These are phyloP conservation scores for Ia io DNA, from an alignment of 2,113 vertebrate genomes.

Conservation along the genomic window DNA sequence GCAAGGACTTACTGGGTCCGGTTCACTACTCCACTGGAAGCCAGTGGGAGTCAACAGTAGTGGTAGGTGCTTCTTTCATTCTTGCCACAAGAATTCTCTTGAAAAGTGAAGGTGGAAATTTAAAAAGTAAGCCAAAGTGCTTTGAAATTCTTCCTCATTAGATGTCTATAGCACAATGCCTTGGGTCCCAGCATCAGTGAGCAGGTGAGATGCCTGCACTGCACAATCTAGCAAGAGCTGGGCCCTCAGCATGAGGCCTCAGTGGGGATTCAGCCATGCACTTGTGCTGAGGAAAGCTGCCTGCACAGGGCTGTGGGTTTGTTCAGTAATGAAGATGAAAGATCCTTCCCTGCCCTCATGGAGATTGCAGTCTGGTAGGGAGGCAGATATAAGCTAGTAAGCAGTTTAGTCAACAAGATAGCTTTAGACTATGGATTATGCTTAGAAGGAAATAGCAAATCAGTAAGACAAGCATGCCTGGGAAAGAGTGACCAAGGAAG, in stretches of 20 bases:
- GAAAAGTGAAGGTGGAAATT: neutral
- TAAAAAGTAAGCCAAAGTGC: neutral
- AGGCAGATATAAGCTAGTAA: neutral
- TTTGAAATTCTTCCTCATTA: neutral
- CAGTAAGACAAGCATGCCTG: neutral
- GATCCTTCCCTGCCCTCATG: neutral
- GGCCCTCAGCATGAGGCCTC: neutral
- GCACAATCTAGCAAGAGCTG: neutral
- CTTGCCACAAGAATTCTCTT: conserved; percentile 40
- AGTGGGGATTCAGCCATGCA: neutral
- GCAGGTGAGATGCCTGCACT: neutral
- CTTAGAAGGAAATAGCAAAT: neutral
- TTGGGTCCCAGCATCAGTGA: neutral
- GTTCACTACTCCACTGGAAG: conserved; percentile 93
- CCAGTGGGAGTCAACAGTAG: conserved; percentile 93
- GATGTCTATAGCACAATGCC: neutral
- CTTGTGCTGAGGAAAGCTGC: neutral
- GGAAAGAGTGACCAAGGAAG: neutral
- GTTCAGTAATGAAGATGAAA: neutral
- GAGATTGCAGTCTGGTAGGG: neutral
- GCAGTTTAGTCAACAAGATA: neutral
- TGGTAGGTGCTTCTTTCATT: conserved; percentile 85
- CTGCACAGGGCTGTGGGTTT: neutral
- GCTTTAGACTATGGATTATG: neutral
- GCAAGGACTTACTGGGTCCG: conserved; percentile 96